Base-by-base conservation (phyloP, 2,888 invertebrate species). In the Colletes collaris region DNA sequence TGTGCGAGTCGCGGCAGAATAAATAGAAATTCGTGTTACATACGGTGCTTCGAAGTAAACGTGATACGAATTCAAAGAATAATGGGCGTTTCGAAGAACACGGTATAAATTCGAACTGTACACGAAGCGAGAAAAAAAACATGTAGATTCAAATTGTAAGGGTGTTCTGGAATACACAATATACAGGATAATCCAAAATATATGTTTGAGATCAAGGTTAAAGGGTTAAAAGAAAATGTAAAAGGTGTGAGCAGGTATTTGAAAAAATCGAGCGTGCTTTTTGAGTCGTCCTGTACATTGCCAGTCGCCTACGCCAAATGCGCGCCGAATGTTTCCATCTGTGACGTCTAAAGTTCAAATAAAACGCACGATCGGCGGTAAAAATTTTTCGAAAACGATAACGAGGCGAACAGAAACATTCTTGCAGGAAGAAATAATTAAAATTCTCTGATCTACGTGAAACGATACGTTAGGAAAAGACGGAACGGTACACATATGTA, bases 271-370 rank as follows among this genome's bases (percentile, higher is more conserved):
- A 19, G 13, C 59, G 3, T 49, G 40, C 8, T 37, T 53, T 49
- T 53, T 49, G 65, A 73, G 35, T 7, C 49, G 16, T 19, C 37
- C 35, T 76, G 59, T 76, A 74, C 6, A 59, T 55, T 53, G 16
- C 60, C 60, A 56, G 46, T 78, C 65, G 55, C 69, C 73, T 52
- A 52, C 65, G 65, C 55, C 46, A 16, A 46, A 46, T 46, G 13
- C 46, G n/a, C 16, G 35, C 56, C 58, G 60, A n/a, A 6, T 37
- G 19, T 58, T 79, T 35, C 67, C 79, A 81, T 79, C 69, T 79
- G 74, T 46, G 70, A 67, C 19, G 55, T 13, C 8, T 19, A 10
- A 62, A 65, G 27, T 60, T 68, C 37, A 40, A 27, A 50, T 44
- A 60, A 46, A 53, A 13, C 2, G 19, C 8, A 13, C 55, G 8